A percentile compares a stretch with the other conserved stretches of the same genome.
phyloP scores from a whole-genome alignment of 92 coral and sea anemone species.

The Micromussa lordhowensis region DNA sequence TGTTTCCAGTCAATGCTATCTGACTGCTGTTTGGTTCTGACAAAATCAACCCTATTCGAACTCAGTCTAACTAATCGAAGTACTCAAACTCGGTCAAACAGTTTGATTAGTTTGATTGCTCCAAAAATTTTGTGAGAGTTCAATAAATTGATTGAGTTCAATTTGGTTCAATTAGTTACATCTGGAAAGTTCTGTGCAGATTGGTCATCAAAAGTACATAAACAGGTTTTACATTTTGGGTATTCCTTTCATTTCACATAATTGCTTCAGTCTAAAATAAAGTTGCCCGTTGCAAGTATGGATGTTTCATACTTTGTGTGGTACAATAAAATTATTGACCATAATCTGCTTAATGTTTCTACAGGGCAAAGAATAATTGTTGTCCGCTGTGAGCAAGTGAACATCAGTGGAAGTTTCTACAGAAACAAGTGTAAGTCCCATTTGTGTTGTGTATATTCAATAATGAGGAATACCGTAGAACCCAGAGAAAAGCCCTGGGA shows the following conservation, averaged over 20 bases:
- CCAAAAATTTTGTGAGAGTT: too few relatives aligned
- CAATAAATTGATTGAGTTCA: too few relatives aligned
- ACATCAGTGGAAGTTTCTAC: conserved; percentile 97
- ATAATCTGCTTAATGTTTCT: background rate
- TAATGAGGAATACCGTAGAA: too few relatives aligned
- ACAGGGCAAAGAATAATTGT: conserved; percentile 89
- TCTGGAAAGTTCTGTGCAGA: background rate
- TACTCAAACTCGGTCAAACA: too few relatives aligned
- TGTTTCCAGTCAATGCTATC: too few relatives aligned
- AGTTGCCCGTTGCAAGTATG: background rate
- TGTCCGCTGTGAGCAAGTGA: conserved; percentile 85
- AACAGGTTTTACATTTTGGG: background rate
- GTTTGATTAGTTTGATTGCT: too few relatives aligned
- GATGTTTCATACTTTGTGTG: background rate
- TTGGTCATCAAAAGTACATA: background rate
- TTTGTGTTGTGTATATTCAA: background rate
- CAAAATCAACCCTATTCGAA: too few relatives aligned
- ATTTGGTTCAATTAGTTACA: too few relatives aligned
- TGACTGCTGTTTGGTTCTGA: too few relatives aligned
- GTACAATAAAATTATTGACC: background rate
- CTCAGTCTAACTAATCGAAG: too few relatives aligned
- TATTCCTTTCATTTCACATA: background rate
- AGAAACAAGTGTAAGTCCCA: conserved; percentile 88
- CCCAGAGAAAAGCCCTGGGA: too few relatives aligned
- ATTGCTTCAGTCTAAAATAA: background rate